Base-by-base conservation (phyloP, 2,797 vertebrate species). In the Arctocebus calabarensis region DNA sequence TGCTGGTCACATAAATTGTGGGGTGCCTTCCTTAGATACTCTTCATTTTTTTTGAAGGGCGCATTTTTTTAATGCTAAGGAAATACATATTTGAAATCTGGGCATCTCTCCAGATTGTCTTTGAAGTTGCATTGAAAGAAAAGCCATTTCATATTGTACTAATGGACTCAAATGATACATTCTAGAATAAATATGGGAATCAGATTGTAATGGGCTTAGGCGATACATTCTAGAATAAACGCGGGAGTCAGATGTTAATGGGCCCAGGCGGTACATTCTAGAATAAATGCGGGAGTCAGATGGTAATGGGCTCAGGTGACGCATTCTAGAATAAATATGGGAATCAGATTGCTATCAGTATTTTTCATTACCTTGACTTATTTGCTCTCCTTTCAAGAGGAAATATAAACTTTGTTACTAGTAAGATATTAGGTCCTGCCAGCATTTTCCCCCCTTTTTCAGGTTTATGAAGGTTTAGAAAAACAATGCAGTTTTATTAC, bases 401-500 rank as follows among this genome's bases (percentile, higher is more conserved):
- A 94, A 90, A 73, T 82, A 68, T 14, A 81, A 86, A 84, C 85
- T 81, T 37, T n/a, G 45, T 37, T 94, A 78, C 37, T 77, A 81
- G 68, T 55, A 48, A 87, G 83, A 52, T 84, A 29, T 40, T 55
- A 70, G 74, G 32, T 89, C 48, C 27, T 70, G 59, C 90, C 83
- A 71, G 34, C 73, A 20, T 11, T 82, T 88, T 85, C 62, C 23
- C 25, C 8, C 74, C n/a, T 57, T 71, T 40, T 79, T 93, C 45
- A 88, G 55, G 40, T 57, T 95, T 92, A 91, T 55, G 70, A 90
- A 37, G 23, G 25, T 95, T 95, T 96, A 71, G 55, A 75, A 82
- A 93, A 93, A 25, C 14, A 84, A 45, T 84, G 40, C 82, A 62
- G 34, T 77, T 94, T 84, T 86, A 81, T 20, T 64, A 25, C 55